Percentiles rank a stretch among this genome's conserved stretches.
Evolutionary conservation across 53 echinoderm and acorn worm species (phyloP).

Genomic region (Arbacia lixula): DNA sequence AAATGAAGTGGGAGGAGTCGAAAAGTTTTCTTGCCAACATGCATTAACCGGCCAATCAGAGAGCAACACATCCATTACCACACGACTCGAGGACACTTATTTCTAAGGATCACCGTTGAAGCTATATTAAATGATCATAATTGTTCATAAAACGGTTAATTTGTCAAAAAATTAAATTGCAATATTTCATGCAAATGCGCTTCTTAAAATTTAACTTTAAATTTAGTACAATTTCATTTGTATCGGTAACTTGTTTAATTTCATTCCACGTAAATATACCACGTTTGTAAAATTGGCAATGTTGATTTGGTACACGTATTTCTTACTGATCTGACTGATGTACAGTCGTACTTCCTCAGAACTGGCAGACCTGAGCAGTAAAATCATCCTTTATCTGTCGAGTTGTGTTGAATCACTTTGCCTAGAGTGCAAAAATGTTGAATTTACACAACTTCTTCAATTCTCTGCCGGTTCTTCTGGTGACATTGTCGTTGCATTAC

Average conservation of each 20-base stretch:
- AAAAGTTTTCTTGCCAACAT: background rate
- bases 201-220: background rate
- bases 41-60: slow-evolving; percentile 17
- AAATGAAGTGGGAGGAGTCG: slow-evolving; percentile 35
- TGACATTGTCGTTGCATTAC: slow-evolving; percentile 83
- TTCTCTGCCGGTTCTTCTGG: slow-evolving; percentile 84
- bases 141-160: background rate
- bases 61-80: slow-evolving; percentile 1
- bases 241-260: too few species aligned
- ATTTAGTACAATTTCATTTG: too few species aligned
- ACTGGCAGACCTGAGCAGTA: background rate
- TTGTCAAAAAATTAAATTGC: background rate
- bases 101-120: background rate
- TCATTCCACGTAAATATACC: too few species aligned
- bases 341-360: background rate
- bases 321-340: background rate
- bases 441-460: slow-evolving; percentile 83
- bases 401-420: background rate
- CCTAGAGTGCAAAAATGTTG: slow-evolving; percentile 68
- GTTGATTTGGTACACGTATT: background rate
- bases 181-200: background rate
- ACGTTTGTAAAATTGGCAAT: background rate
- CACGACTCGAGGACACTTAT: background rate
- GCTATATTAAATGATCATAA: background rate
- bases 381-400: background rate